These are phyloP conservation scores for Hypercompe scribonia DNA, from an alignment of 2,888 invertebrate species.

Conservation along the genomic window DNA sequence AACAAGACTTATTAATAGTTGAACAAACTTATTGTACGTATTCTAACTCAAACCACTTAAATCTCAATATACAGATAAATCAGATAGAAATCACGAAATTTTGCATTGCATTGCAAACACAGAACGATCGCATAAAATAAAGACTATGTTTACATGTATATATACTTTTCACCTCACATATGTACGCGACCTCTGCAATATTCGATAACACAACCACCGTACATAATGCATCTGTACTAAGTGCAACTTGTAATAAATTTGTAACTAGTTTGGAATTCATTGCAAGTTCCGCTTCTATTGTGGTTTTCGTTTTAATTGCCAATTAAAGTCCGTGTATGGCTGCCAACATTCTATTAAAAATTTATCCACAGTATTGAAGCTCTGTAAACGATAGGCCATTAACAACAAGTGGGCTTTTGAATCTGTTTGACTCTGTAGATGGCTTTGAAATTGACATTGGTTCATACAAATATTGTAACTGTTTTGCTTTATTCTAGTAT, in stretches of 20 bases:
- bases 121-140: not conserved
- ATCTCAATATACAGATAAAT: too few relatives aligned
- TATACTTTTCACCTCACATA: not conserved
- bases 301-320: slow-evolving; percentile 41
- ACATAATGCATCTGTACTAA: not conserved
- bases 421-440: not conserved
- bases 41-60: too few relatives aligned
- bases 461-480: not conserved
- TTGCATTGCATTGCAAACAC: not conserved
- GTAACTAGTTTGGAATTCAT: slow-evolving; percentile 14
- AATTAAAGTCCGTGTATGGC: slow-evolving; percentile 34
- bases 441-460: not conserved
- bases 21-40: too few relatives aligned
- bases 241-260: too few relatives aligned
- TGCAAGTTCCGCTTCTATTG: slow-evolving; percentile 19
- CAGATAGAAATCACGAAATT: too few relatives aligned
- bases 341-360: slow-evolving; percentile 37
- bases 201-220: not conserved
- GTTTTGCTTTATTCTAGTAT: not conserved
- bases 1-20: too few relatives aligned
- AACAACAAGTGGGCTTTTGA: slow-evolving; percentile 3
- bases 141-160: not conserved
- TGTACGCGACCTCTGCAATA: not conserved
- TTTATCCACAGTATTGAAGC: slow-evolving; percentile 36
- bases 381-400: slow-evolving; percentile 4